phyloP scores from a whole-genome alignment of 53 echinoderm and acorn worm species.

The Crossaster papposus region DNA sequence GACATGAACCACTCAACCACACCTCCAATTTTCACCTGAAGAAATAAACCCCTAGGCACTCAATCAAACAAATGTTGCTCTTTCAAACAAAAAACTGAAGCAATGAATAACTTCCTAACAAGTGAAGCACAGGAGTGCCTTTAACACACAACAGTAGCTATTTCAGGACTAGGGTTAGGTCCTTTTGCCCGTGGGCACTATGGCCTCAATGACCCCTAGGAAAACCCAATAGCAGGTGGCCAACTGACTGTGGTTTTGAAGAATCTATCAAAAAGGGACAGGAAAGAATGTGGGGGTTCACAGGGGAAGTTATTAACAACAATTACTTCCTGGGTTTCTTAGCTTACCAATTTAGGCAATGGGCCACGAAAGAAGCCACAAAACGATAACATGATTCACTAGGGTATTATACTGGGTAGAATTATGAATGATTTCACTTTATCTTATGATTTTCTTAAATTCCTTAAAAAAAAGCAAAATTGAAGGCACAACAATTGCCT shows the following conservation, averaged over 20 bases:
- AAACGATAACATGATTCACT: no score
- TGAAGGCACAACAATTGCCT: no score
- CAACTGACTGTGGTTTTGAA: not conserved
- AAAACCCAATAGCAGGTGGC: not conserved
- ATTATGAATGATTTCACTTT: no score
- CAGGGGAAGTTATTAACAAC: conserved; percentile 39
- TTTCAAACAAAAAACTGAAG: not conserved
- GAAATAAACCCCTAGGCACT: conserved; percentile 19
- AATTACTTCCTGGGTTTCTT: conserved; percentile 15
- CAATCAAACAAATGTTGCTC: conserved; percentile 30
- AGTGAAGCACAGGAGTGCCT: not conserved
- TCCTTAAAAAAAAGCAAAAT: no score
- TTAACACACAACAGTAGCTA: conserved; percentile 23
- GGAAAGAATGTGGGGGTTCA: conserved; percentile 2
- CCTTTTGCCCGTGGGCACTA: not conserved
- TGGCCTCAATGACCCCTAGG: conserved; percentile 23
- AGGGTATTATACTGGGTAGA: no score
- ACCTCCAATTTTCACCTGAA: conserved; percentile 9
- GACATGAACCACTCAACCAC: not conserved
- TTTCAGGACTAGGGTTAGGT: conserved; percentile 17
- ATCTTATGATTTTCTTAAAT: no score
- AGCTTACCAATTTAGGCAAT: not conserved
- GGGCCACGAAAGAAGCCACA: not conserved
- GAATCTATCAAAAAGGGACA: conserved; percentile 8
- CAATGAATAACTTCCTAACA: not conserved